These are phyloP conservation scores for Emydura subglobosa DNA, from an alignment of 2,113 vertebrate species.

Conservation along the genomic window DNA sequence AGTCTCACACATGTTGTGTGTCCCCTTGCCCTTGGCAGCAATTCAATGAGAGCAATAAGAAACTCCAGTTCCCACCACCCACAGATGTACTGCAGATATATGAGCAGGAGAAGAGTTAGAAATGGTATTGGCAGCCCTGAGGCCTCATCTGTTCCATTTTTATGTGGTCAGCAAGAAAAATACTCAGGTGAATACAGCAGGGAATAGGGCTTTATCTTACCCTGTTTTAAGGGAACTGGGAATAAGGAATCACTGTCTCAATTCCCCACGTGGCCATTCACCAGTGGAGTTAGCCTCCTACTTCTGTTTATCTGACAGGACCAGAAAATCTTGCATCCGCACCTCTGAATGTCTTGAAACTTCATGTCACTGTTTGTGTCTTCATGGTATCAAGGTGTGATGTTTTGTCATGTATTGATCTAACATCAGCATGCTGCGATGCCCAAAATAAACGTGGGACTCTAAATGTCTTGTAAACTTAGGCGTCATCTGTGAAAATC, in stretches of 20 bases:
- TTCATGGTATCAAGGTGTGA: neutral
- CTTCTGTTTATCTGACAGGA: neutral
- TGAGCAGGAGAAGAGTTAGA: neutral
- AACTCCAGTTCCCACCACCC: fast-evolving
- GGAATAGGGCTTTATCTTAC: neutral
- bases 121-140: neutral
- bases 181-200: neutral
- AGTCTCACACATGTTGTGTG: neutral
- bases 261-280: fast-evolving
- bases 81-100: neutral
- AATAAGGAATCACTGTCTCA: neutral
- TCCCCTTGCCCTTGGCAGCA: neutral
- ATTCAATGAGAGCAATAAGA: neutral
- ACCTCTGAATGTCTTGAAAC: neutral
- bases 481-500: neutral
- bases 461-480: no score
- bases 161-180: neutral
- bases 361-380: neutral
- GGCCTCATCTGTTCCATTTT: neutral
- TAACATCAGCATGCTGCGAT: neutral
- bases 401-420: neutral
- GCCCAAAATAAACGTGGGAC: neutral
- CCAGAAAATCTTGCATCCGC: neutral
- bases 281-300: neutral
- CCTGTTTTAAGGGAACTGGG: neutral